Conservation (phyloP, 2,113 vertebrate genomes). For the Cygnus atratus region DNA sequence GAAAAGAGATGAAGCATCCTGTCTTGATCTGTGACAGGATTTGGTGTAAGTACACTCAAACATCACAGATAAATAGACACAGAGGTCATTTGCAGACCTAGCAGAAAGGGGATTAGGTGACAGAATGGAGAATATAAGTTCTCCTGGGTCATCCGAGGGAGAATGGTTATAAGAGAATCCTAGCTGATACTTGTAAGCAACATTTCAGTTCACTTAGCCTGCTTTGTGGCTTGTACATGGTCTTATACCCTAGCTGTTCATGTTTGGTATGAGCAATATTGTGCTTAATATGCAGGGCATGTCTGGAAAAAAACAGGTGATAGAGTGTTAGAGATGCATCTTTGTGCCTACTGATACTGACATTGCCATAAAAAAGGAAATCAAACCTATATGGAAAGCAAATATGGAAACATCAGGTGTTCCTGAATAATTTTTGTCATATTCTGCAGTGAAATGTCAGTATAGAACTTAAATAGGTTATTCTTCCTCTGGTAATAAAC, state of each 20-base stretch:
- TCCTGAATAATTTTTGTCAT: background rate
- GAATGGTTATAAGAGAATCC: background rate
- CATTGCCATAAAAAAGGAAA: background rate
- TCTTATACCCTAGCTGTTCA: background rate
- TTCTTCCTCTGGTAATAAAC: background rate
- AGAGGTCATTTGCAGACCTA: background rate
- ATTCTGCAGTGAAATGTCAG: background rate
- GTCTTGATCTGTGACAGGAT: background rate
- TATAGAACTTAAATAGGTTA: slow-evolving; percentile 15
- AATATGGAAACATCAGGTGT: background rate
- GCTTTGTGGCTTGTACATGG: background rate
- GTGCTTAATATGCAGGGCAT: background rate
- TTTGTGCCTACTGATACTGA: background rate
- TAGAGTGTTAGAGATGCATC: background rate
- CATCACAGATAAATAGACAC: background rate
- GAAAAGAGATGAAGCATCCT: background rate
- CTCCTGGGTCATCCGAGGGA: background rate
- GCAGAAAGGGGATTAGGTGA: background rate
- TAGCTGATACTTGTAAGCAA: background rate
- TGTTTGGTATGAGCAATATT: background rate
- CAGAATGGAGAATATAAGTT: background rate
- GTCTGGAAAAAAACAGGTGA: slow-evolving; percentile 11
- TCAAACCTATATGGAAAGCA: background rate
- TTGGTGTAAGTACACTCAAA: background rate
- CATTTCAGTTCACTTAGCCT: background rate